A percentile compares a stretch with the other conserved stretches of the same genome.
Conservation (phyloP, 2,888 invertebrate species). For the Poecilobothrus nobilitatus region DNA sequence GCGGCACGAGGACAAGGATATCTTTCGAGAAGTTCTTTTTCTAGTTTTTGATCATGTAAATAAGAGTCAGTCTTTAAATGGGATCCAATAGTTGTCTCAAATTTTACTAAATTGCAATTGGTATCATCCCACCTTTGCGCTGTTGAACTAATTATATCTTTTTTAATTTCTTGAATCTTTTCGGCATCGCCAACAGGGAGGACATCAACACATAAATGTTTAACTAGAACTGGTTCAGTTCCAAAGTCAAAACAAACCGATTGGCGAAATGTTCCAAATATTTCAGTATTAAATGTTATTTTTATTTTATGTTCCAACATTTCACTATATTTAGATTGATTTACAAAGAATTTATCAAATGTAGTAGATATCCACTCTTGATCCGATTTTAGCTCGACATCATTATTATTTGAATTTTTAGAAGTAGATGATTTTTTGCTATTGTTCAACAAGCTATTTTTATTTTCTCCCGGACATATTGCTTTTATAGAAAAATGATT, state of each 20-base stretch:
- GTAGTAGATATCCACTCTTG: conserved; percentile 48
- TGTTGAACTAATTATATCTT: conserved; percentile 54
- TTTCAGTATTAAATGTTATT: conserved; percentile 57
- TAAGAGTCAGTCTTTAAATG: conserved; percentile 45
- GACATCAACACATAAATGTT: conserved; percentile 67
- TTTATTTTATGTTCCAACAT: conserved; percentile 45
- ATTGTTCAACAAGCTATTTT: background rate
- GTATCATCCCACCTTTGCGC: conserved; percentile 54
- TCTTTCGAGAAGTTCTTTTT: conserved; percentile 48
- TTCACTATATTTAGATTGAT: conserved; percentile 26
- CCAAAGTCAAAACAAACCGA: conserved; percentile 69
- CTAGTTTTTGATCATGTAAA: conserved; percentile 45
- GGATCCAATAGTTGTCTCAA: conserved; percentile 49
- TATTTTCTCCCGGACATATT: conserved; percentile 34
- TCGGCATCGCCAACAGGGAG: conserved; percentile 58
- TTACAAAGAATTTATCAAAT: conserved; percentile 16
- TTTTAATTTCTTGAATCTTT: conserved; percentile 55
- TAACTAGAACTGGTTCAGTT: conserved; percentile 53
- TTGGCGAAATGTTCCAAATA: conserved; percentile 70
- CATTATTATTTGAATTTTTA: conserved; percentile 16
- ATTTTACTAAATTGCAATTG: conserved; percentile 48
- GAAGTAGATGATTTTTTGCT: conserved; percentile 21
- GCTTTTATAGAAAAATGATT: conserved; percentile 57
- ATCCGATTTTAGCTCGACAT: conserved; percentile 45
- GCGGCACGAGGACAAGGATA: conserved; percentile 60